Conservation (phyloP, 2,888 invertebrate genomes). For the Ernsta delagoae region DNA sequence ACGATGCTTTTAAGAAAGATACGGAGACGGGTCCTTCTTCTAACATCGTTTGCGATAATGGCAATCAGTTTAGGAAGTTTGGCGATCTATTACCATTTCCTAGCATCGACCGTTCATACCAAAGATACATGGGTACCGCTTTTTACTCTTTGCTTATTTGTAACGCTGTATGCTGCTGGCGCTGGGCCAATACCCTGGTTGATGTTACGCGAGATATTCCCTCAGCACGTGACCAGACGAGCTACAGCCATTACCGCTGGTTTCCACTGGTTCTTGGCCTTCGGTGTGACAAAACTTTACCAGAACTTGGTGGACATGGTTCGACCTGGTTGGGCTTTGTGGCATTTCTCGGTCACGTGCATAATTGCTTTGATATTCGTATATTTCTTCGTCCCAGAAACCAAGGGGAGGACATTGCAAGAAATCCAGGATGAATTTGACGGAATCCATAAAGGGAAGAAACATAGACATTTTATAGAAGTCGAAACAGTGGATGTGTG, state of each 20-base stretch:
- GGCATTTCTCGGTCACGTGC: conserved; percentile 87
- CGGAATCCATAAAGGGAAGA: conserved; percentile 70
- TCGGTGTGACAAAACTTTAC: conserved; percentile 86
- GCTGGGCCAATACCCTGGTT: conserved; percentile 90
- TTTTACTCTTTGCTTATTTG: conserved; percentile 81
- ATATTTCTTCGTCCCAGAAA: conserved; percentile 88
- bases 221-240: conserved; percentile 85
- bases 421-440: conserved; percentile 84
- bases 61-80: conserved; percentile 77
- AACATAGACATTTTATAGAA: conserved; percentile 76
- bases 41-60: conserved; percentile 86
- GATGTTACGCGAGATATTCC: conserved; percentile 88
- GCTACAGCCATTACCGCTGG: conserved; percentile 89
- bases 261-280: conserved; percentile 89
- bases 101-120: conserved; percentile 51
- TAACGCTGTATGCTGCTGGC: conserved; percentile 87
- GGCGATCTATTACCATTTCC: conserved; percentile 76
- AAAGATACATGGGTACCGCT: conserved; percentile 83
- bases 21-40: conserved; percentile 86
- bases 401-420: conserved; percentile 83
- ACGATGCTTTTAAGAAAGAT: conserved; percentile 85
- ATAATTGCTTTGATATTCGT: conserved; percentile 86
- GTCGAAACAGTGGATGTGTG: conserved; percentile 59
- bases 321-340: conserved; percentile 87
- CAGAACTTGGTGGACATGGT: conserved; percentile 83